A percentile compares a stretch with the other conserved stretches of the same genome.
phyloP scores from a whole-genome alignment of 2,888 invertebrate species.

The Lucinisca nassula region DNA sequence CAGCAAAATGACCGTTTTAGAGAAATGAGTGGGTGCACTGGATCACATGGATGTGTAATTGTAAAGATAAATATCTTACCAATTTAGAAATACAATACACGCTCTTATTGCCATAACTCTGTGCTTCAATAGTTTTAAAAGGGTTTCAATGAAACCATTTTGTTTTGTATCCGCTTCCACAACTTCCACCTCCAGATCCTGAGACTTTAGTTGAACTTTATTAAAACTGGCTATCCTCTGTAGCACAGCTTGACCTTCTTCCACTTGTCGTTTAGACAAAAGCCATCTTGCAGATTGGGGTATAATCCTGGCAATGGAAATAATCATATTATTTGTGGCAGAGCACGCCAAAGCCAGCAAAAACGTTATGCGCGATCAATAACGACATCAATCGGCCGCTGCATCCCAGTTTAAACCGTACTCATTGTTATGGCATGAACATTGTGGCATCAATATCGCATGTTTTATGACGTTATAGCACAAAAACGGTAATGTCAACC shows the following conservation, averaged over 20 bases:
- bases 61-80: conserved; percentile 46
- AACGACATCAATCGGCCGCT: too few species aligned
- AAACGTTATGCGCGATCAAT: too few species aligned
- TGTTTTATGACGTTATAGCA: too few species aligned
- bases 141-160: not conserved
- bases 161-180: not conserved
- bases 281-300: conserved; percentile 80
- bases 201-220: conserved; percentile 2
- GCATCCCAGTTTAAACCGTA: too few species aligned
- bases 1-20: too few species aligned
- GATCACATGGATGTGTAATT: too few species aligned
- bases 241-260: conserved; percentile 71
- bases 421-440: too few species aligned
- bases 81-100: conserved; percentile 71
- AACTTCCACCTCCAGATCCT: not conserved
- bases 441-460: too few species aligned
- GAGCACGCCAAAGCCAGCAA: too few species aligned
- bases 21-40: too few species aligned
- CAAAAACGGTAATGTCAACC: too few species aligned
- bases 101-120: conserved; percentile 63
- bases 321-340: too few species aligned
- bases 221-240: conserved; percentile 71
- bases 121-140: conserved; percentile 68
- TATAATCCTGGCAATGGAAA: conserved; percentile 69
- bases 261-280: conserved; percentile 59